Base-by-base conservation (phyloP, 2,113 vertebrate species). In the Aythya baeri region DNA sequence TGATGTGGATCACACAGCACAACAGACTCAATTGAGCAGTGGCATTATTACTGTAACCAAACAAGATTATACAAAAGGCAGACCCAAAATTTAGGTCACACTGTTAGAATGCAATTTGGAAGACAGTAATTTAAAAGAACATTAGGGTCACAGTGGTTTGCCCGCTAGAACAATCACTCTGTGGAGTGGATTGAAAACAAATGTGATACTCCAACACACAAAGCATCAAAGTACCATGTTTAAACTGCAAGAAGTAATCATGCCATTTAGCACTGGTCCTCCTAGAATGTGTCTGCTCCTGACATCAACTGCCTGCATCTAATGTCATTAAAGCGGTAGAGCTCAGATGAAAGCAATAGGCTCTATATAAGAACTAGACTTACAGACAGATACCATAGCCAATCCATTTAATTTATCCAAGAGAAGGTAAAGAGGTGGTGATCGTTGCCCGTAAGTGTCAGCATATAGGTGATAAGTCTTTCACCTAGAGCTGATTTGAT, bases 41-140 rank as follows among this genome's bases (percentile, higher is more conserved):
- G 65, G 23, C 23, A 22, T 16, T 78, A 59, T 77, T 57, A 57
- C 34, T 88, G 70, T 68, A 94, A 72, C 29, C 83, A 95, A 88
- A 91, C 14, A 83, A 71, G 52, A 71, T 44, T 4, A 4, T 44
- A 84, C 17, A 79, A 78, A 85, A 86, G 96, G 32, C 46, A 71
- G 80, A 86, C 7, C 34, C 70, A 86, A 95, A 93, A 88, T 80
- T 77, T 65, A 90, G 73, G 85, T 83, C 79, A 88, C 14, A 17
- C 29, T 32, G 43, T 78, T 6, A 13, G 49, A 84, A 77, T 68
- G 54, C 20, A 71, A 87, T 89, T 70, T 88, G 55, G 72, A 94
- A 94, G 38, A 67, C 22, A 86, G 57, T 25, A 80, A 95, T 44
- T 20, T 36, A 72, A 62, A 94, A 81, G 85, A 86, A 57, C 34